Base-by-base conservation (phyloP, 2,888 invertebrate species). In the Apotomis betuletana region DNA sequence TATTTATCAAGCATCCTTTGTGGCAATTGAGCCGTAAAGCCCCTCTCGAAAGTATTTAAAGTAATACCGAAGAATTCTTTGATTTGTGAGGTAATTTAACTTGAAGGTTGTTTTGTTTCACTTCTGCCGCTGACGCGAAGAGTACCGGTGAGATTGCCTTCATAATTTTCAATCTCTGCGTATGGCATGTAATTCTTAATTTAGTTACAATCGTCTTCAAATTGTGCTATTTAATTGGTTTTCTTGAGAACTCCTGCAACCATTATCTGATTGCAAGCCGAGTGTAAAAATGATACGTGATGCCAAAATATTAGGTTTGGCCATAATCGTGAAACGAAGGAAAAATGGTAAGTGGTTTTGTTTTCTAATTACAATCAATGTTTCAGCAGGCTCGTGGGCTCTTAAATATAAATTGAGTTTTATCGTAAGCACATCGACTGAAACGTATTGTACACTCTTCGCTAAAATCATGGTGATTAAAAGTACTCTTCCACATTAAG, bases 91-190 rank as follows among this genome's bases (percentile, higher is more conserved):
- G 78, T 80, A 81, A 83, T 82, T 68, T 68, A 72, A 74, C 75
- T 76, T 75, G 74, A 82, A 80, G 79, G 77, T 80, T 76, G 79
- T 81, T 82, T 78, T 77, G 80, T 83, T 79, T 76, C 75, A 73
- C 74, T 76, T 76, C 77, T 79, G 79, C 79, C 75, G 76, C 75
- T 78, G 79, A 75, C 78, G 78, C 76, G 74, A 68, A 74, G 69
- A 57, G 51, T 58, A 67, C 52, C 63, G 54, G 55, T 68, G 15
- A 69, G 59, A 59, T 73, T 69, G 55, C 59, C 60, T 64, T 64
- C 49, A 64, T 73, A 73, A 73, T 49, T 69, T 69, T 54, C 41
- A 69, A 61, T 69, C 41, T 73, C 52, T 69, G 71, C 12, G 38
- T 61, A 46, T 58, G 65, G 60, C 65, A 61, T 69, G 54, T 69